phyloP scores from a whole-genome alignment of 2,888 invertebrate genomes.

The Theodoxus fluviatilis region DNA sequence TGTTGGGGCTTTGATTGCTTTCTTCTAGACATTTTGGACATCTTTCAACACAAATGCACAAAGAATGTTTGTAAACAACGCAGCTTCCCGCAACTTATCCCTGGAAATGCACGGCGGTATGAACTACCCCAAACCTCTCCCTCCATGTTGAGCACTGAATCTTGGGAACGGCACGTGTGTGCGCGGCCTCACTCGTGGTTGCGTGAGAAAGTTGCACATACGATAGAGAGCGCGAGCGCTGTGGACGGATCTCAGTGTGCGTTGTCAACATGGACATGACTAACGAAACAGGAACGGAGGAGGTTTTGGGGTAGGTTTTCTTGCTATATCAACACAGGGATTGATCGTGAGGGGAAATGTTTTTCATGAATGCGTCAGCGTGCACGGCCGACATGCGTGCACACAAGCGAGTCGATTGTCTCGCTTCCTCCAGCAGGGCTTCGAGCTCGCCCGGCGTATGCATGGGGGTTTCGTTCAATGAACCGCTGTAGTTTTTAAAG shows the following conservation, averaged over 20 bases:
- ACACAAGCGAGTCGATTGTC: too few relatives aligned
- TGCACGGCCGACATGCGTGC: too few relatives aligned
- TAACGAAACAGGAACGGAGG: constrained; percentile 17
- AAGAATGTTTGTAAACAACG: constrained; percentile 36
- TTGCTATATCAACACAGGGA: too few relatives aligned
- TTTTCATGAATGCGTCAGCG: too few relatives aligned
- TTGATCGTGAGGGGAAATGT: too few relatives aligned
- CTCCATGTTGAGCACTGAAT: constrained; percentile 52
- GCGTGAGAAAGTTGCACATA: constrained; percentile 26
- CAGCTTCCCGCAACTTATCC: constrained; percentile 41
- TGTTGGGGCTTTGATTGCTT: constrained; percentile 57
- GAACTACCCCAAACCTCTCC: constrained; percentile 46
- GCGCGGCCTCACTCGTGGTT: constrained; percentile 23
- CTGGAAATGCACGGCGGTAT: constrained; percentile 43
- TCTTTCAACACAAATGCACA: constrained; percentile 30
- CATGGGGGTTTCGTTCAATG: too few relatives aligned
- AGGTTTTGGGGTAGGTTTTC: constrained; percentile 22
- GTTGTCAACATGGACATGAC: neutral
- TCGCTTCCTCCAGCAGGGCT: too few relatives aligned
- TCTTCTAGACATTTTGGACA: constrained; percentile 53
- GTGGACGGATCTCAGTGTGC: too few relatives aligned
- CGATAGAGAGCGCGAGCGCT: constrained; percentile 16
- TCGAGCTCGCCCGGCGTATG: too few relatives aligned
- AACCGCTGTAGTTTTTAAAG: too few relatives aligned
- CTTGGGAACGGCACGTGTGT: constrained; percentile 44